Conservation (phyloP, 23 tunicate species). For the Trididemnum clinides region DNA sequence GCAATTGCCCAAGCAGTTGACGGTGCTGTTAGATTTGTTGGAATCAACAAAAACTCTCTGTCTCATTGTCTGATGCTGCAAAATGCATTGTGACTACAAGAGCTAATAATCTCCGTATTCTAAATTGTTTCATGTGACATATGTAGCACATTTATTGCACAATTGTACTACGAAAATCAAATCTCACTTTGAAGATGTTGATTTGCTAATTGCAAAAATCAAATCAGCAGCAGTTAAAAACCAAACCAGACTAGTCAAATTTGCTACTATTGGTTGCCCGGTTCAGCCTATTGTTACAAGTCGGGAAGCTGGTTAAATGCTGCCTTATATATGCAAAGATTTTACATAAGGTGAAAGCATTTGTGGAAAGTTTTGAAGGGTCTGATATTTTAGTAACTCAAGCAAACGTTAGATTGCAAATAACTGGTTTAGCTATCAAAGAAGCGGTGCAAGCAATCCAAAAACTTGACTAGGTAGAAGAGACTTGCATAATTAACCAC, state of each 20-base stretch:
- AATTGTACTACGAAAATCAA: slow-evolving; percentile 28
- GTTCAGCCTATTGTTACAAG: too few relatives aligned
- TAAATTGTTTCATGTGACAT: slow-evolving; percentile 27
- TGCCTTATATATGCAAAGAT: too few relatives aligned
- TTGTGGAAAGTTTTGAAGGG: too few relatives aligned
- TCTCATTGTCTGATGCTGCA: slow-evolving; percentile 21
- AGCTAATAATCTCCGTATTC: background rate
- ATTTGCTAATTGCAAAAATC: slow-evolving; percentile 6
- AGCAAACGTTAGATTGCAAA: too few relatives aligned
- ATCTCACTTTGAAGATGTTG: slow-evolving; percentile 26
- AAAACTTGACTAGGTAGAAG: too few relatives aligned
- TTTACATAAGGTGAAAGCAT: too few relatives aligned
- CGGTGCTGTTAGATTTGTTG: slow-evolving; percentile 7
- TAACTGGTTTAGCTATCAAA: too few relatives aligned
- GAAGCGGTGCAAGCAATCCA: too few relatives aligned
- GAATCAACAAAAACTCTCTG: background rate
- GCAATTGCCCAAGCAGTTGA: slow-evolving; percentile 27
- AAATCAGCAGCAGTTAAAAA: slow-evolving; percentile 22
- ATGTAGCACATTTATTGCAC: background rate
- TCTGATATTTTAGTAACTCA: too few relatives aligned
- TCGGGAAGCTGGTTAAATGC: too few relatives aligned
- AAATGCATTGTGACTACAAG: slow-evolving; percentile 17
- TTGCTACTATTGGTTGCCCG: slow-evolving; percentile 6
- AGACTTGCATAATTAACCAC: too few relatives aligned
- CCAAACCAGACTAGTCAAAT: slow-evolving; percentile 12